These are phyloP conservation scores for Lamproptera curius DNA, from an alignment of 2,888 invertebrate genomes.

Conservation along the genomic window DNA sequence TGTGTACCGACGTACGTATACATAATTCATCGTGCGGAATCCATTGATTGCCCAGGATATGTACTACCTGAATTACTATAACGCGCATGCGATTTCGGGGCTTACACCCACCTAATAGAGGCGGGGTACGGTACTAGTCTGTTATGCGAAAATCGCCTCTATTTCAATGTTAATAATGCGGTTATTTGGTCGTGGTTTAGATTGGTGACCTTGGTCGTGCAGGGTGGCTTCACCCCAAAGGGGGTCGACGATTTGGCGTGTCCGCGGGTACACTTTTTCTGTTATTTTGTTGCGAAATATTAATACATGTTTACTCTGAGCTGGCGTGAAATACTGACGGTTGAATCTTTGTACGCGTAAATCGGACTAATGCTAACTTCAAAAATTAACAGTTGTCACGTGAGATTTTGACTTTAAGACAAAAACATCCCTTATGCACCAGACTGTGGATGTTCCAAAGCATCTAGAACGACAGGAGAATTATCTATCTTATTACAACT, in stretches of 20 bases:
- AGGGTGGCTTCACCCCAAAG: constrained; percentile 54
- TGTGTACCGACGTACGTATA: constrained; percentile 44
- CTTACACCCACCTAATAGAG: constrained; percentile 34
- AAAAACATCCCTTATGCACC: too few relatives aligned
- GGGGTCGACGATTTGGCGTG: constrained; percentile 52
- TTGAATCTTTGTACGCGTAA: too few relatives aligned
- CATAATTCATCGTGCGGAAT: constrained; percentile 57
- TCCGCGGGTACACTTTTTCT: too few relatives aligned
- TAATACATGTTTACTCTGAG: too few relatives aligned
- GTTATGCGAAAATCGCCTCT: constrained; percentile 31
- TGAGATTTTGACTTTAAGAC: too few relatives aligned
- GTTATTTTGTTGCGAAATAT: too few relatives aligned
- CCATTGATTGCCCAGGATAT: constrained; percentile 60
- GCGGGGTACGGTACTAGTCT: background rate
- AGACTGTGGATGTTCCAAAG: too few relatives aligned
- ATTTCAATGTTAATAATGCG: constrained; percentile 26
- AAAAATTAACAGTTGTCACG: too few relatives aligned
- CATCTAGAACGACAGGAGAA: too few relatives aligned
- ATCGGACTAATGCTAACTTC: too few relatives aligned
- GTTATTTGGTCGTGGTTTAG: constrained; percentile 31
- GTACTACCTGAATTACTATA: constrained; percentile 40
- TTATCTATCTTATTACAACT: too few relatives aligned
- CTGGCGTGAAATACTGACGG: too few relatives aligned
- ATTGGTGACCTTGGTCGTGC: constrained; percentile 63
- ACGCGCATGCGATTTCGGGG: constrained; percentile 29